Base-by-base conservation (phyloP, 2,113 vertebrate genomes). In the Prietella phreatophila region DNA sequence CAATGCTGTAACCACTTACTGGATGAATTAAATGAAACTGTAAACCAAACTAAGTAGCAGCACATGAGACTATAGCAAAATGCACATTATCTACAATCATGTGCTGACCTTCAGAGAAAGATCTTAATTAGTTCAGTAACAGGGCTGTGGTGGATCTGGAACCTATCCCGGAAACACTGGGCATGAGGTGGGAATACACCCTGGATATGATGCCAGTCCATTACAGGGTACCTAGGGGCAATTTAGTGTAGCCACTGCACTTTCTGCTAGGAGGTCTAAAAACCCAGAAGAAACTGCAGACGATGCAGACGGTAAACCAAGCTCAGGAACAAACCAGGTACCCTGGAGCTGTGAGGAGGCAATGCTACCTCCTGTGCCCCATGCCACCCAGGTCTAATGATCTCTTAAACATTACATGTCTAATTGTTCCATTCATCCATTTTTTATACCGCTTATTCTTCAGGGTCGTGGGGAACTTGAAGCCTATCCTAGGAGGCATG, bases 1-100 rank as follows among this genome's bases (percentile, higher is more conserved):
- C 55, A 58, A 36, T 58, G n/a, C 55, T 82, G 53, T 80, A 60
- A 60, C 79, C 53, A 82, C 55, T 82, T 20, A 78, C 42, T 78
- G 47, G 42, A 78, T 8, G 42, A 78, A 53, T 50, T 78, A 33
- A 55, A 56, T 80, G n/a, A 82, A 82, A 56, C 20, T 58, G 55
- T 36, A 82, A 82, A 58, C 79, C 79, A 36, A 22, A 30, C 9
- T 58, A 55, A 80, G 78, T 56, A 53, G 75, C 75, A 53, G 14
- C 75, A 78, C 75, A 78, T 81, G 53, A 81, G 17, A 30, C 30
- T 82, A 10, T 2, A 36, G 20, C 17, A 25, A 33, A 82, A 60
- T 25, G 19, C 17, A 33, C 79, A 60, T 36, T 20, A 36, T 33
- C 53, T 33, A 36, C 4, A 79, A 27, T 55, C 15, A 13, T 60